Evolutionary conservation across 53 echinoderm and acorn worm species (phyloP).

Genomic region (Temnopleurus reevesii): DNA sequence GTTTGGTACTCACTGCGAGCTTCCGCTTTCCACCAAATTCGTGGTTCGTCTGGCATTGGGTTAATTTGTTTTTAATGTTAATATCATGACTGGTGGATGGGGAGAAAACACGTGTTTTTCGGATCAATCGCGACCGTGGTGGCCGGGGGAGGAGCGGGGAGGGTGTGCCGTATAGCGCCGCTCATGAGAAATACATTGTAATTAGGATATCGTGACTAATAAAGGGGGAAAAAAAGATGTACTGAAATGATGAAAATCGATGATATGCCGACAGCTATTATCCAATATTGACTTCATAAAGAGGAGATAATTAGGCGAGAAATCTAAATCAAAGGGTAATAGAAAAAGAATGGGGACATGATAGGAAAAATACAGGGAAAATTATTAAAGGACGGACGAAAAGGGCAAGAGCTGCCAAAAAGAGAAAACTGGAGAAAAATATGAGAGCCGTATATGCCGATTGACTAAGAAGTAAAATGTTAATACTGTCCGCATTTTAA

Average conservation of each 20-base stretch:
- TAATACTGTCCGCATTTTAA: too few species aligned
- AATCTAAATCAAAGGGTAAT: too few species aligned
- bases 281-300: neutral
- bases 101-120: conserved; percentile 30
- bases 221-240: too few species aligned
- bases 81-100: conserved; percentile 37
- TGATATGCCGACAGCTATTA: neutral
- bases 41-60: neutral
- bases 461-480: too few species aligned
- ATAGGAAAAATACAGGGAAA: too few species aligned
- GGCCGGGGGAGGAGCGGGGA: neutral
- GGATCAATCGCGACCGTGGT: neutral
- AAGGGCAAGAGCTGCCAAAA: too few species aligned
- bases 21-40: neutral
- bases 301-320: neutral
- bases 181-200: neutral
- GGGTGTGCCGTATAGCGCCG: neutral
- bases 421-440: too few species aligned
- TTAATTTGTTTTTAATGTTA: conserved; percentile 49
- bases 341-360: too few species aligned
- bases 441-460: too few species aligned
- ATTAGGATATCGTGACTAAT: neutral
- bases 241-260: conserved; percentile 14
- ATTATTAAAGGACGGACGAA: too few species aligned
- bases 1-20: neutral